phyloP scores from a whole-genome alignment of 2,888 invertebrate genomes.

The Perdita meconis region DNA sequence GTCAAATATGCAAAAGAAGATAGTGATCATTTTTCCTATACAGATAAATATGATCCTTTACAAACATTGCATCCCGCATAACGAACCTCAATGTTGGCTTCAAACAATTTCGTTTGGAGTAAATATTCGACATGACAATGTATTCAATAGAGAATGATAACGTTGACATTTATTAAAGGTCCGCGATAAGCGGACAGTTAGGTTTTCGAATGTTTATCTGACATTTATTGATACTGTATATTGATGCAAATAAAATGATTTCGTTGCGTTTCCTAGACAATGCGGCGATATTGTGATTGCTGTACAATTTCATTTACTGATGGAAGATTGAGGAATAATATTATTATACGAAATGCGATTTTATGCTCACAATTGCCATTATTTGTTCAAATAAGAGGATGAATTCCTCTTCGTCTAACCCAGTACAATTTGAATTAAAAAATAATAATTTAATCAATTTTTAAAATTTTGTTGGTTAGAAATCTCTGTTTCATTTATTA shows the following conservation, averaged over 20 bases:
- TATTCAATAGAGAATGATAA: no score
- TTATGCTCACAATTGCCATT: background rate
- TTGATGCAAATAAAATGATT: background rate
- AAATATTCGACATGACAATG: background rate
- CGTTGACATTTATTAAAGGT: no score
- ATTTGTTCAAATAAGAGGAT: background rate
- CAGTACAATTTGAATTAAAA: no score
- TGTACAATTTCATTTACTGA: background rate
- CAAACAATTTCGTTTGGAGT: background rate
- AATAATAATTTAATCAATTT: no score
- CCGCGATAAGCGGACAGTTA: background rate
- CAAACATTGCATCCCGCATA: slow-evolving; percentile 3
- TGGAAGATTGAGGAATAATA: slow-evolving; percentile 2
- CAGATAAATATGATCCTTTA: no score
- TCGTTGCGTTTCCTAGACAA: background rate
- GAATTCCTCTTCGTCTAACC: no score
- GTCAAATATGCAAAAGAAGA: no score
- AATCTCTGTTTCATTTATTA: no score
- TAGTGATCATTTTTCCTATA: no score
- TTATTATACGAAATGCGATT: background rate
- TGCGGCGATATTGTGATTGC: background rate
- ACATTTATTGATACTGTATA: background rate
- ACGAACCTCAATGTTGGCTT: background rate
- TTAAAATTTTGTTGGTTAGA: no score
- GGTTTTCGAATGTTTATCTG: background rate